A percentile compares a stretch with the other conserved stretches of the same genome.
These are phyloP conservation scores for Ictalurus furcatus DNA, from an alignment of 2,113 vertebrate genomes.

Conservation along the genomic window DNA sequence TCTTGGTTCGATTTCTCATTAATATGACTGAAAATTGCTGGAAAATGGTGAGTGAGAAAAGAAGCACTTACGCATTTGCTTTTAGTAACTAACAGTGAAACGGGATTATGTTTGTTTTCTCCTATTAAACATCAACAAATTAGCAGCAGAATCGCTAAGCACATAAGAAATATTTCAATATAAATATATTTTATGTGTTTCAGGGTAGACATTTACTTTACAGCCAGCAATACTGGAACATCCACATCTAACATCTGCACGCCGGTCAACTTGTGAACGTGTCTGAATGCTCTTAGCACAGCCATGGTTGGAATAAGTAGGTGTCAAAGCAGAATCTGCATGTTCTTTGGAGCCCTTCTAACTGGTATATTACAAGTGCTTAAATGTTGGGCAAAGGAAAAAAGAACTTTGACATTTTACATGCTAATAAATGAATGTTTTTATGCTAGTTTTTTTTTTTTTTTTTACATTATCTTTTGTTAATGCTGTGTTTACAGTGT, in stretches of 20 bases:
- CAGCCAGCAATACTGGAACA: neutral
- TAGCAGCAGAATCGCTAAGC: neutral
- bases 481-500: conserved; percentile 38
- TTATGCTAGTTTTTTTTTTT: neutral
- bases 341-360: neutral
- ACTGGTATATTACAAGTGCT: conserved; percentile 10
- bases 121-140: neutral
- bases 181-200: neutral
- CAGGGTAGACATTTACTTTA: neutral
- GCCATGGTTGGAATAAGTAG: conserved; percentile 16
- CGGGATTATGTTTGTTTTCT: neutral
- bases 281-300: neutral
- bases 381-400: conserved; percentile 7
- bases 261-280: neutral
- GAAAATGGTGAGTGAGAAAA: neutral
- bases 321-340: conserved; percentile 25
- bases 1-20: neutral
- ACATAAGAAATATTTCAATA: neutral
- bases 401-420: conserved; percentile 26
- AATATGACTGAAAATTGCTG: neutral
- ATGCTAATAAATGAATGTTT: conserved; percentile 21
- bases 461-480: conserved; percentile 37
- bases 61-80: neutral
- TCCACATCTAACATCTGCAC: conserved; percentile 13
- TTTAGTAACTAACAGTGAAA: neutral